Percentiles rank a stretch among this genome's conserved stretches.
These are phyloP conservation scores for Lasioglossum figueresi DNA, from an alignment of 2,888 invertebrate genomes.

Conservation along the genomic window DNA sequence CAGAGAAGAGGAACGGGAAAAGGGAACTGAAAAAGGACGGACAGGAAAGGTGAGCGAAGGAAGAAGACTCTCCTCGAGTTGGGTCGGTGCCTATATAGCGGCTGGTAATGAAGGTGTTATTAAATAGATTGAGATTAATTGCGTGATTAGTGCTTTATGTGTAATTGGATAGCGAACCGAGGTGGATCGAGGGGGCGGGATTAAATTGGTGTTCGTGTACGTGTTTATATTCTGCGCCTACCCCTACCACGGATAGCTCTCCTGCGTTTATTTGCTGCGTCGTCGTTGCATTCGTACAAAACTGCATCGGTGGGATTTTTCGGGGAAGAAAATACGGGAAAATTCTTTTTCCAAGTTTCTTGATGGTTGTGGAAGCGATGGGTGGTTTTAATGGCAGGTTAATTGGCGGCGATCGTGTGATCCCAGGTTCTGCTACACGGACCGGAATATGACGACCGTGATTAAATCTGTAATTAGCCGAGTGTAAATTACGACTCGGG, in stretches of 20 bases:
- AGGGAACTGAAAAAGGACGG: conserved; percentile 33
- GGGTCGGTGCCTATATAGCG: conserved; percentile 67
- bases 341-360: background rate
- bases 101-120: conserved; percentile 82
- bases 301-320: background rate
- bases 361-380: background rate
- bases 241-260: background rate
- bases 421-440: background rate
- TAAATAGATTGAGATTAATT: conserved; percentile 83
- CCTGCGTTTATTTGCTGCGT: background rate
- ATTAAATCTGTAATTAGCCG: conserved; percentile 46
- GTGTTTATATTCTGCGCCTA: conserved; percentile 68
- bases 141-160: conserved; percentile 82
- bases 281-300: background rate
- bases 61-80: conserved; percentile 64
- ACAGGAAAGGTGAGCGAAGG: conserved; percentile 13
- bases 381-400: conserved; percentile 1
- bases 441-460: background rate
- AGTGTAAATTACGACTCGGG: conserved; percentile 24
- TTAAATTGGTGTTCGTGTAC: conserved; percentile 72
- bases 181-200: conserved; percentile 68
- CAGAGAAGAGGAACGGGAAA: background rate
- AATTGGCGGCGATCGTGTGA: conserved; percentile 2
- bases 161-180: conserved; percentile 80
- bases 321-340: background rate